These are phyloP conservation scores for Passerculus sandwichensis DNA, from an alignment of 2,797 vertebrate genomes.

Conservation along the genomic window DNA sequence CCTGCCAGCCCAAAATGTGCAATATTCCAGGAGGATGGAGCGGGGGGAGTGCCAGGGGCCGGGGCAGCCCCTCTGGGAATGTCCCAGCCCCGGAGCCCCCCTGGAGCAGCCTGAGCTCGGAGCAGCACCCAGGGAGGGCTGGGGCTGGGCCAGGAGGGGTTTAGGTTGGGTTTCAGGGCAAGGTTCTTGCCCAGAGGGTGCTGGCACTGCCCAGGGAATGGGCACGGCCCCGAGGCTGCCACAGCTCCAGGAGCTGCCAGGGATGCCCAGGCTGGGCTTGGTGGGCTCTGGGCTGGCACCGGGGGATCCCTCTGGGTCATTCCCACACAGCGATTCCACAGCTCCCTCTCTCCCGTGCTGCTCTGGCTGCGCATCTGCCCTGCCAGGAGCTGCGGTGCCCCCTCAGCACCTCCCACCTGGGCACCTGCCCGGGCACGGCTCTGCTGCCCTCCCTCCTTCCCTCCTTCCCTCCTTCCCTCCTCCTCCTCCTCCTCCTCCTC, in stretches of 20 bases:
- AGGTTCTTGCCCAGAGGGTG: neutral
- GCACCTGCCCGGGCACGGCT: neutral
- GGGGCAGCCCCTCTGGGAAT: neutral
- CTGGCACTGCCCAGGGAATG: neutral
- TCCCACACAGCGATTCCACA: neutral
- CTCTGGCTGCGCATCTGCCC: neutral
- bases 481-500: neutral
- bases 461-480: too few species aligned
- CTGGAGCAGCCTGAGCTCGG: neutral
- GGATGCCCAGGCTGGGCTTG: neutral
- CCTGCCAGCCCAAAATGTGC: neutral
- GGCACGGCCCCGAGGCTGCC: neutral
- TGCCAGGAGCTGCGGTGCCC: neutral
- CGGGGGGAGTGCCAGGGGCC: neutral
- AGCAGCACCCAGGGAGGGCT: neutral
- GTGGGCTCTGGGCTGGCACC: neutral
- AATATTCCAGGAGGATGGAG: neutral
- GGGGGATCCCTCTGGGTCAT: rapidly evolving
- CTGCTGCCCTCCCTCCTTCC: conserved; percentile 36
- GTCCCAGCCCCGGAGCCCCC: neutral
- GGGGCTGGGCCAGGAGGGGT: neutral
- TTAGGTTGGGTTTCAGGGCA: neutral
- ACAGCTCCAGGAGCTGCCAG: neutral
- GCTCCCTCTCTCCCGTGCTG: neutral
- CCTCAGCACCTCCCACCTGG: conserved; percentile 39